These are phyloP conservation scores for Bellardia bayeri DNA, from an alignment of 2,888 invertebrate genomes.

Conservation along the genomic window DNA sequence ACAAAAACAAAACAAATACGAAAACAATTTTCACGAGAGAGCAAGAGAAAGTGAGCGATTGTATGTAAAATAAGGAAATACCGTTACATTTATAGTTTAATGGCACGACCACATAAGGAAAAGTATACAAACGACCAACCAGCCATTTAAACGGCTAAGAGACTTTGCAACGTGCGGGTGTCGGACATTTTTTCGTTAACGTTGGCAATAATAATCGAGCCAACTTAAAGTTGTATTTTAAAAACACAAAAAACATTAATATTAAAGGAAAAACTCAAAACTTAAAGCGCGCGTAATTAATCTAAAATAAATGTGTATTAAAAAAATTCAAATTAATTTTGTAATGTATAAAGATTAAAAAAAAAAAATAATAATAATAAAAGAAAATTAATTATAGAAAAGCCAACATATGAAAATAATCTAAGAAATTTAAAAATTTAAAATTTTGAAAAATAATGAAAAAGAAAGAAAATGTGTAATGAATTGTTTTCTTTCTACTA, in stretches of 20 bases:
- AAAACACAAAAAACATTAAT: constrained; percentile 52
- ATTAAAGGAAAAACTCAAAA: constrained; percentile 19
- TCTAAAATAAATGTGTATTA: neutral
- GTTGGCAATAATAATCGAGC: constrained; percentile 61
- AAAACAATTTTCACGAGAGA: constrained; percentile 11
- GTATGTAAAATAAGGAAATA: constrained; percentile 57
- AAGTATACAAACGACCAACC: constrained; percentile 40
- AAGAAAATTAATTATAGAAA: neutral
- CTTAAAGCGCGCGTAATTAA: constrained; percentile 66
- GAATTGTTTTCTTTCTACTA: neutral
- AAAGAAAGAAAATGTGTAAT: neutral
- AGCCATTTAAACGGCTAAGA: constrained; percentile 81
- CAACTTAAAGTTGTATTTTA: constrained; percentile 31
- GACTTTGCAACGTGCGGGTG: constrained; percentile 82
- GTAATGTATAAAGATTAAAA: neutral
- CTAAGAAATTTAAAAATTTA: neutral
- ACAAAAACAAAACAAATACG: constrained; percentile 50
- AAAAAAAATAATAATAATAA: constrained; percentile 14
- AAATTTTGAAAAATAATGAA: neutral
- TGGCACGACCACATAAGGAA: constrained; percentile 35
- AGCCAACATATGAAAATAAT: neutral
- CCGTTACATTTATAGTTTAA: constrained; percentile 62
- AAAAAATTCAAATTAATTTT: constrained; percentile 35
- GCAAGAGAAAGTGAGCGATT: constrained; percentile 36
- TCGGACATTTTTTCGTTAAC: constrained; percentile 77